Evolutionary conservation across 2,888 invertebrate genomes (phyloP), one percentile per base, ranked within the genome.

Genomic region (Papilio demoleus): DNA sequence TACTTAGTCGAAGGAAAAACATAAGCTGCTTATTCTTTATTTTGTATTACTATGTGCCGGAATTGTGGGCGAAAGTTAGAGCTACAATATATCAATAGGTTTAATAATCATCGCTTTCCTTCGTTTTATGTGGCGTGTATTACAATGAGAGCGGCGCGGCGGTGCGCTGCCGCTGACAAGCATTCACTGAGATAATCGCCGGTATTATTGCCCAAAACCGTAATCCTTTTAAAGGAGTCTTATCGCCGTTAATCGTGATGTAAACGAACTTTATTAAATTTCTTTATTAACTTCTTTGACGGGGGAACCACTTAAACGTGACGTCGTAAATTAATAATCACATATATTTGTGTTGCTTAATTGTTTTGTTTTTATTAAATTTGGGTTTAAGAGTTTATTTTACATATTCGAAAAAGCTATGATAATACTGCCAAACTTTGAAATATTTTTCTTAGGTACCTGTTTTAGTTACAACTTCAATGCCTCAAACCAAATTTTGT

Each of bases 181-280:
- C 83, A 85, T 85, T 88, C 85, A 82, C 80, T 76, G 80, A 84
- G 86, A 86, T 88, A 88, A 88, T 88, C 87, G 83, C 80, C 75
- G 76, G 81, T 82, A 87, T 88, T 88, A 87, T 88, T 87, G 84
- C 79, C 77, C 74, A 83, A 82, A 78, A 82, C 82, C 82, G 79
- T 87, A 87, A 88, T 87, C 88, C 84, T 82, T 84, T 87, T 83
- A 87, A 83, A 84, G 81, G 79, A 83, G 82, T 80, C 81, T 86
- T 85, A 85, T 86, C 87, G 85, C 72, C 78, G 77, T 79, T 82
- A 83, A 83, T 81, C 81, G 75, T 72, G 77, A 81, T 82, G 80
- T 81, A 81, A 84, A 82, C 79, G 79, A 84, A 83, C 80, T 82
- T 85, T 86, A 88, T 88, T 85, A 85, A 83, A 84, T 82, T 84